Evolutionary conservation across 64 coral and sea anemone species (phyloP).

Genomic region (Platygyra sinensis): DNA sequence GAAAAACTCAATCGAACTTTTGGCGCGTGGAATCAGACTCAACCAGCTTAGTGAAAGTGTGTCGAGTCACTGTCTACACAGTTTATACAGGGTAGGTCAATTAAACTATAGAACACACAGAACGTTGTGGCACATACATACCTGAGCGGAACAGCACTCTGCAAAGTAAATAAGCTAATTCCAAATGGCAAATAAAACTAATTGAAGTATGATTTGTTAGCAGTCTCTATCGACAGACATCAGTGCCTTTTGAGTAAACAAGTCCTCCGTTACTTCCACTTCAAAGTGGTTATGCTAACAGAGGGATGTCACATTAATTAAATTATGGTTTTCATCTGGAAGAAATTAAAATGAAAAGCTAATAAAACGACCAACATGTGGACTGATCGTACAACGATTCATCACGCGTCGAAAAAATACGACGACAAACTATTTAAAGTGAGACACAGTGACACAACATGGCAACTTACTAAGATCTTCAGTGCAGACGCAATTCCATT

Average conservation of each 20-base stretch:
- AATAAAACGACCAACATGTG: not conserved
- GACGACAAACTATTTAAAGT: not conserved
- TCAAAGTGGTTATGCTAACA: constrained; percentile 4
- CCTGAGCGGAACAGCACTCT: not conserved
- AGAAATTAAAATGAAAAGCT: not conserved
- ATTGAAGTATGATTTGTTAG: constrained; percentile 2
- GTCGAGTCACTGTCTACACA: not conserved
- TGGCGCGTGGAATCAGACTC: too few relatives aligned
- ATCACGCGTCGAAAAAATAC: not conserved
- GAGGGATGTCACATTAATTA: not conserved
- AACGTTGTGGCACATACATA: constrained; percentile 17
- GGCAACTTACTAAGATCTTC: not conserved
- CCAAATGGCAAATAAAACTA: constrained; percentile 30
- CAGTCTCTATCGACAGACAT: not conserved
- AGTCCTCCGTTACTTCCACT: not conserved
- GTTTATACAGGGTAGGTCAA: not conserved
- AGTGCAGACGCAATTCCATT: not conserved
- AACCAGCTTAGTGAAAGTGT: not conserved
- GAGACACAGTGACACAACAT: not conserved
- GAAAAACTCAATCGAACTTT: not conserved
- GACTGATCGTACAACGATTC: not conserved
- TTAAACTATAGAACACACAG: not conserved
- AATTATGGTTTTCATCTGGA: not conserved
- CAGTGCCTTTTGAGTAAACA: constrained; percentile 9
- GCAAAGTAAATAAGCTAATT: constrained; percentile 32